Conservation (phyloP, 2,888 invertebrate species). For the Ganaspis brasiliensis region DNA sequence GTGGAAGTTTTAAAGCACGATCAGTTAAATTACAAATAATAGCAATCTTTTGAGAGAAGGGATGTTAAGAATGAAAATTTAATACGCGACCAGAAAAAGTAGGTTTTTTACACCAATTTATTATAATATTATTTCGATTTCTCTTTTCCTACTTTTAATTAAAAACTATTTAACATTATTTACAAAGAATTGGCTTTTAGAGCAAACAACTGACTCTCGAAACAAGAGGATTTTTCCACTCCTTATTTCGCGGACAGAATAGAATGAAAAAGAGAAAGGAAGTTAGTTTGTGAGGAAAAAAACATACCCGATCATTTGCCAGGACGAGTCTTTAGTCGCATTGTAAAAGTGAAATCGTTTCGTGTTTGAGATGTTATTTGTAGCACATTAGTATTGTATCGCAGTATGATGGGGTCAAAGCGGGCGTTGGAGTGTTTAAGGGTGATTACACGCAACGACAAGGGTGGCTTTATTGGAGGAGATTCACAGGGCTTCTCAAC, state of each 20-base stretch:
- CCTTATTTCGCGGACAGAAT: not conserved
- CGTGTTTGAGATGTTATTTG: slow-evolving; percentile 79
- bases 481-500: slow-evolving; percentile 73
- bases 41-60: too few relatives aligned
- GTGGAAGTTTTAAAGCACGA: too few relatives aligned
- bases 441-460: slow-evolving; percentile 80
- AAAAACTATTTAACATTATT: too few relatives aligned
- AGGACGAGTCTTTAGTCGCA: slow-evolving; percentile 65
- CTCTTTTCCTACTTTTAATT: too few relatives aligned
- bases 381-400: slow-evolving; percentile 80
- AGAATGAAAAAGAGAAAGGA: not conserved
- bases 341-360: slow-evolving; percentile 78
- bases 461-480: slow-evolving; percentile 79
- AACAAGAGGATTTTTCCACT: not conserved
- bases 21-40: too few relatives aligned
- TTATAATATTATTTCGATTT: too few relatives aligned
- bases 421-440: slow-evolving; percentile 80
- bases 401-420: slow-evolving; percentile 69
- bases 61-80: too few relatives aligned
- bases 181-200: too few relatives aligned
- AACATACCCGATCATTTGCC: slow-evolving; percentile 47
- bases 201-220: too few relatives aligned
- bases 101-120: too few relatives aligned
- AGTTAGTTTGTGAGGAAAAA: slow-evolving; percentile 16
- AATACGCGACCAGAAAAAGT: too few relatives aligned